Evolutionary conservation across 2,113 vertebrate species (phyloP).

Genomic region (Mellivora capensis): DNA sequence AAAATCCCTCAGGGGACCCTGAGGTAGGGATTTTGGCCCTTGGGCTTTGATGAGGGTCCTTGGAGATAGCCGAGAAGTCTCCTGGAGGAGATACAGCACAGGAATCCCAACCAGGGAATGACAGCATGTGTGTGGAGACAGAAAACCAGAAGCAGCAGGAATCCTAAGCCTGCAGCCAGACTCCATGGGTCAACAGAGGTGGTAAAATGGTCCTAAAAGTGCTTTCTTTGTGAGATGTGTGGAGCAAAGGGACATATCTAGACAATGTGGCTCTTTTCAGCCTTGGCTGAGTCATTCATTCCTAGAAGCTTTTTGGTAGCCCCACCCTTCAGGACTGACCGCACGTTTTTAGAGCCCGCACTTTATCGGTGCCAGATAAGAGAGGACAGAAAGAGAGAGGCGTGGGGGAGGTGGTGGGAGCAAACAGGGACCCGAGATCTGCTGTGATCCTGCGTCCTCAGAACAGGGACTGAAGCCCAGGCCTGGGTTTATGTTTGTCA

Average conservation of each 20-base stretch:
- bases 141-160: background rate
- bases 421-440: background rate
- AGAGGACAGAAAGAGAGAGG: background rate
- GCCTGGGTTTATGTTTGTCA: background rate
- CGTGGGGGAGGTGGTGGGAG: background rate
- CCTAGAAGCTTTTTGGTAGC: background rate
- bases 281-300: background rate
- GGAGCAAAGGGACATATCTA: background rate
- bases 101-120: background rate
- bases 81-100: background rate
- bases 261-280: background rate
- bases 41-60: background rate
- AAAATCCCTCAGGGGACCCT: background rate
- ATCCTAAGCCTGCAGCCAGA: rapidly evolving
- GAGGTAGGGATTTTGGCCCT: background rate
- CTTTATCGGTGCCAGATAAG: background rate
- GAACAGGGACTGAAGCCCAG: background rate
- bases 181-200: too few species aligned
- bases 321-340: background rate
- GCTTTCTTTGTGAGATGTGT: background rate
- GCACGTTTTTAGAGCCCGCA: background rate
- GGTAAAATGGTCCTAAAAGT: background rate
- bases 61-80: background rate
- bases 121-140: rapidly evolving
- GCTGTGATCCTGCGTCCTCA: background rate